Evolutionary conservation across 2,888 invertebrate genomes (phyloP).

Genomic region (Eupithecia exiguata): DNA sequence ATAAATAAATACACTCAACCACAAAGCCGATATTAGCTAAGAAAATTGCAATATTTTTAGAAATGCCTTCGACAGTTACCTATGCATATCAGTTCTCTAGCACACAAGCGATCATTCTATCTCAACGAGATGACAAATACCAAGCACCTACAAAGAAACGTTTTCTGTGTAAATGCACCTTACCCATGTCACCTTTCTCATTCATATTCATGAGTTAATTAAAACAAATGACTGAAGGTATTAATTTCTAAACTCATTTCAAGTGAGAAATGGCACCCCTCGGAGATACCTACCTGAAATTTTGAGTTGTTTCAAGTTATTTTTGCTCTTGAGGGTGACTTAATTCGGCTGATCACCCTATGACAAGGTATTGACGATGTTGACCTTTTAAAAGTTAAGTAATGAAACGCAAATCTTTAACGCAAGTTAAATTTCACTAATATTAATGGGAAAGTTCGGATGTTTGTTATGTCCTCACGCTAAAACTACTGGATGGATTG

Average conservation of each 20-base stretch:
- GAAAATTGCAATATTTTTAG: too few relatives aligned
- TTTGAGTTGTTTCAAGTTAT: conserved; percentile 41
- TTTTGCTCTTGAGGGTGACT: conserved; percentile 35
- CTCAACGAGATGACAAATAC: neutral
- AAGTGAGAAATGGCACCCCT: conserved; percentile 59
- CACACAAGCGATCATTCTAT: neutral
- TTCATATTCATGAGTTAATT: conserved; percentile 74
- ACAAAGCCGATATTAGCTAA: too few relatives aligned
- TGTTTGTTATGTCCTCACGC: too few relatives aligned
- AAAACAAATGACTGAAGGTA: conserved; percentile 69
- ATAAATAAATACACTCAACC: too few relatives aligned
- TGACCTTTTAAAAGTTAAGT: neutral
- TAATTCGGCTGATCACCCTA: conserved; percentile 23
- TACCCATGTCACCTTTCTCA: conserved; percentile 62
- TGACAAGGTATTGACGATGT: conserved; percentile 18
- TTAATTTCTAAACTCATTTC: conserved; percentile 69
- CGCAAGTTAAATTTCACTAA: too few relatives aligned
- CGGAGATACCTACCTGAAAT: conserved; percentile 46
- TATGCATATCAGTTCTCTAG: too few relatives aligned
- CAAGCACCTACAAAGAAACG: neutral
- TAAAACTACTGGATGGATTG: too few relatives aligned
- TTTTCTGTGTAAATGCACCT: conserved; percentile 29
- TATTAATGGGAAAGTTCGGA: too few relatives aligned
- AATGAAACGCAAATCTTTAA: too few relatives aligned
- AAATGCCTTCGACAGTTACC: too few relatives aligned